Base-by-base conservation (phyloP, 2,888 invertebrate genomes). In the Metallyticus violacea region DNA sequence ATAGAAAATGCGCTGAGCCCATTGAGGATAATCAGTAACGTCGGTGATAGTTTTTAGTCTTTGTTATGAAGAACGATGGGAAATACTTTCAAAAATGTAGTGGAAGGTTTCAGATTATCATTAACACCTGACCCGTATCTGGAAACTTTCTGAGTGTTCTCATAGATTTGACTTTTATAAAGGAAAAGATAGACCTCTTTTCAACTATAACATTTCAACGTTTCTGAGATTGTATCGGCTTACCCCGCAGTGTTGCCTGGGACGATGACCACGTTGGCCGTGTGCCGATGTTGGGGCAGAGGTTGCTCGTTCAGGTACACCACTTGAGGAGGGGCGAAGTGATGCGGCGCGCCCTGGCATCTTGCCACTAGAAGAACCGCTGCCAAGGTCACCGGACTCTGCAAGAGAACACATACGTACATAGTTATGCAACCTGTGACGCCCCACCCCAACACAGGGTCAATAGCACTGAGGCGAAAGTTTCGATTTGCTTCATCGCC, bases 351-450 rank as follows among this genome's bases (percentile, higher is more conserved):
- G 83, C 28, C 77, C 26, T 83, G 83, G 83, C 82, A 76, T 30
- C 22, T 22, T 15, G 82, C 77, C 83, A 77, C 77, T 22, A 28
- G 83, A n/a, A 82, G 15, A 27, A 83, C 77, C 77, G 77, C 83
- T 77, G 83, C 77, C 77, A 83, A 83, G 83, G 83, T 83, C 83
- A 83, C 40, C 83, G 15, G 26, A 30, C 30, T 81, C 81, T 81
- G 81, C 30, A 81, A 81, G 29, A 81, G 30, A 81, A 40, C 9
- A n/a, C 25, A 29, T 7, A n/a, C 25, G 22, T 7, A 15, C 40
- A 62, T 62, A 62, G 29, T 83, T 83, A 83, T 77, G 83, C 83
- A 83, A 83, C 77, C 22, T 25, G 77, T 76, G 4, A 3, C 9
- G 40, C 40, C 40, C 76, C 26, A 62, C 81, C 81, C 30, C 4